A percentile compares a stretch with the other conserved stretches of the same genome.
These are phyloP conservation scores for Dermochelys coriacea DNA, from an alignment of 2,797 vertebrate genomes.

Conservation along the genomic window DNA sequence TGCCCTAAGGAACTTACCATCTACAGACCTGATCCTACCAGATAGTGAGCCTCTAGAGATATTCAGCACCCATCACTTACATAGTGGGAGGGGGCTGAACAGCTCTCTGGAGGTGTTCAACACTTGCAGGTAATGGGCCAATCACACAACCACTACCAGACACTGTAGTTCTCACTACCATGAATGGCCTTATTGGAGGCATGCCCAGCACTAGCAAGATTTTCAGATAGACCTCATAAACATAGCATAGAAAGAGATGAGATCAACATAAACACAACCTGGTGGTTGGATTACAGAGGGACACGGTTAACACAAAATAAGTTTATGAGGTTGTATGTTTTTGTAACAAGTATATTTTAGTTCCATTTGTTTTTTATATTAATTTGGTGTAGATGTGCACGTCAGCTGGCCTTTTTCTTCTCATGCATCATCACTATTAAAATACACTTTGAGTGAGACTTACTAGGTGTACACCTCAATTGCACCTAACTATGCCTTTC, in stretches of 20 bases:
- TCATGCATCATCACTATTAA: background rate
- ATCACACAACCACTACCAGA: background rate
- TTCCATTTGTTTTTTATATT: background rate
- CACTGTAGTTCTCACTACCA: background rate
- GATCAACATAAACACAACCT: background rate
- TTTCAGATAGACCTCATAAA: fast-evolving
- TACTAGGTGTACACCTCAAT: background rate
- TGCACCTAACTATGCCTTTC: background rate
- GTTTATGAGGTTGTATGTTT: background rate
- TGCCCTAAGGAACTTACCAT: background rate
- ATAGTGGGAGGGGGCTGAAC: background rate
- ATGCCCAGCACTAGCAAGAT: background rate
- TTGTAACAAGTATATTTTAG: fast-evolving
- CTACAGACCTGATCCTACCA: background rate
- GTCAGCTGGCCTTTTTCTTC: background rate
- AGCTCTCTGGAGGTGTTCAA: background rate
- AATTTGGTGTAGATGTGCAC: background rate
- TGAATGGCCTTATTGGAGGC: background rate
- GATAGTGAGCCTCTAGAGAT: background rate
- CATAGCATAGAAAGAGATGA: background rate
- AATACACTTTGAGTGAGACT: background rate
- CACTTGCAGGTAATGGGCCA: background rate
- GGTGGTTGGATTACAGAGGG: background rate
- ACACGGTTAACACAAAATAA: background rate
- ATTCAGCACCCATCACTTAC: background rate